phyloP scores from a whole-genome alignment of 2,888 invertebrate species.

The Melanargia galathea region DNA sequence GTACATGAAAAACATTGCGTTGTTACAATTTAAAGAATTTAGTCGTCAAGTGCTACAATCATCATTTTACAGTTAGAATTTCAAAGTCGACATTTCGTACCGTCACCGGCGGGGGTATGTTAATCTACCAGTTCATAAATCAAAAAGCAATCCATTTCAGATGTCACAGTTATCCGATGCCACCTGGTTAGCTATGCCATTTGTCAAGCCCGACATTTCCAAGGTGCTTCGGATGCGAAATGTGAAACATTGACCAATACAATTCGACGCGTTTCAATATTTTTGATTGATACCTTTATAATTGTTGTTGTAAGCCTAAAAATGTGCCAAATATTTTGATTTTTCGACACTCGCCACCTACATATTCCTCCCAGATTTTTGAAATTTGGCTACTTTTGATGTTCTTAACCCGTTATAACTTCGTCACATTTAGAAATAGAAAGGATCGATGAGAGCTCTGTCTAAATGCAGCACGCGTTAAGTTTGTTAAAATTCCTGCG shows the following conservation, averaged over 20 bases:
- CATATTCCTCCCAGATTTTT: too few relatives aligned
- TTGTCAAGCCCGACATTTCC: conserved; percentile 42
- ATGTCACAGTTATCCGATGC: conserved; percentile 38
- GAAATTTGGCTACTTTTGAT: too few relatives aligned
- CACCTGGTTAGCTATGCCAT: conserved; percentile 44
- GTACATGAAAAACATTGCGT: too few relatives aligned
- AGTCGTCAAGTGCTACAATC: neutral
- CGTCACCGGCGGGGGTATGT: conserved; percentile 19
- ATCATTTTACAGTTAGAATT: conserved; percentile 13
- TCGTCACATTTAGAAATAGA: too few relatives aligned
- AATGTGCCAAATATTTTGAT: too few relatives aligned
- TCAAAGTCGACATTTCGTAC: conserved; percentile 17
- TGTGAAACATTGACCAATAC: conserved; percentile 30
- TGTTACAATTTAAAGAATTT: neutral
- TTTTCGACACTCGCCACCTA: too few relatives aligned
- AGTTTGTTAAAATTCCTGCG: too few relatives aligned
- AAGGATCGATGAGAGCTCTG: too few relatives aligned
- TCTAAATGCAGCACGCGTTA: too few relatives aligned
- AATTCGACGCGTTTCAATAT: neutral
- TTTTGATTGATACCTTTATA: neutral
- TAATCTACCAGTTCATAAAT: conserved; percentile 43
- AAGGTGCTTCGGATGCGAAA: conserved; percentile 33
- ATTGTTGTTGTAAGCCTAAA: neutral
- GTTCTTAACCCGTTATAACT: too few relatives aligned
- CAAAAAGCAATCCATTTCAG: conserved; percentile 45